These are phyloP conservation scores for Mesembrinibis cayennensis DNA, from an alignment of 2,113 vertebrate genomes.

Conservation along the genomic window DNA sequence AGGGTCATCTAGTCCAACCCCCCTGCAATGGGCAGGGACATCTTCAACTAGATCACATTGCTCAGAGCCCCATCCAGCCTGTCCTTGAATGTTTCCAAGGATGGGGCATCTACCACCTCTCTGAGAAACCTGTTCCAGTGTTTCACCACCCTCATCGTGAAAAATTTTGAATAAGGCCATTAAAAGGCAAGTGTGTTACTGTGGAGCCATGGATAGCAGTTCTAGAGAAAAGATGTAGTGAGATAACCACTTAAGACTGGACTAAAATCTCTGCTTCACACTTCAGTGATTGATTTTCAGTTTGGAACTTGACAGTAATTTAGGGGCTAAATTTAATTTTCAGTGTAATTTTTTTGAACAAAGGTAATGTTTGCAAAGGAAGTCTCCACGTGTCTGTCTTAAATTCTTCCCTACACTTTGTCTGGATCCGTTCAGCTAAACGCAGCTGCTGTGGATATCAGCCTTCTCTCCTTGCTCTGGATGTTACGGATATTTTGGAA, in stretches of 20 bases:
- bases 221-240: not conserved
- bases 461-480: not conserved
- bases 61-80: too few species aligned
- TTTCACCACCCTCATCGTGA: too few species aligned
- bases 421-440: not conserved
- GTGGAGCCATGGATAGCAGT: rapidly evolving
- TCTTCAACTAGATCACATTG: too few species aligned
- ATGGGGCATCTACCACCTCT: too few species aligned
- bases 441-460: not conserved
- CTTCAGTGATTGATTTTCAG: not conserved
- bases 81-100: too few species aligned
- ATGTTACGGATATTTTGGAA: not conserved
- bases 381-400: not conserved
- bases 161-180: not conserved
- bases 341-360: not conserved
- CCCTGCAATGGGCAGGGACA: too few species aligned
- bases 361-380: not conserved
- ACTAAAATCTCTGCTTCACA: not conserved
- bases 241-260: not conserved
- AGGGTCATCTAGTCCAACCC: too few species aligned
- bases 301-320: not conserved
- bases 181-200: not conserved
- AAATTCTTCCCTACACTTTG: not conserved
- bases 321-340: not conserved
- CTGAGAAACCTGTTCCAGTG: too few species aligned